These are phyloP conservation scores for Herminia tarsipennalis DNA, from an alignment of 2,888 invertebrate genomes.

Conservation along the genomic window DNA sequence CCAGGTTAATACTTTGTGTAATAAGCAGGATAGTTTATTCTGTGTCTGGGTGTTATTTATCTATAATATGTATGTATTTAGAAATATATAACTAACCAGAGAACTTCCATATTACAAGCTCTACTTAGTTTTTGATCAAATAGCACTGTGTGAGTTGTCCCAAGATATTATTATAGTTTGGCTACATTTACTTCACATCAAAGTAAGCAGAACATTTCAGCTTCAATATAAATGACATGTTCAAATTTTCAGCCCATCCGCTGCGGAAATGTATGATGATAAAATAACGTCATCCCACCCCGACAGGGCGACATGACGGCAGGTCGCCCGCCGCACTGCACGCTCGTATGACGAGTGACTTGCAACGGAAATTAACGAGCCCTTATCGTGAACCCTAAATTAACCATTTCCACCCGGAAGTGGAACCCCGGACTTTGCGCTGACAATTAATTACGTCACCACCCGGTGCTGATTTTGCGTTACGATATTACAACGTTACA, in stretches of 20 bases:
- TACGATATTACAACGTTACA: conserved; percentile 35
- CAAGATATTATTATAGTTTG: too few species aligned
- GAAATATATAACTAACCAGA: too few species aligned
- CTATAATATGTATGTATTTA: too few species aligned
- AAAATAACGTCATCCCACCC: conserved; percentile 30
- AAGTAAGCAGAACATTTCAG: not conserved
- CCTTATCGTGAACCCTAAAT: conserved; percentile 64
- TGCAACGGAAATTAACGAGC: conserved; percentile 69
- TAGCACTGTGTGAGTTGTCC: too few species aligned
- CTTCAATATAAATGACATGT: not conserved
- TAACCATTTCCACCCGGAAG: conserved; percentile 64
- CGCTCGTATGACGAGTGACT: conserved; percentile 56
- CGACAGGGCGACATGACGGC: too few species aligned
- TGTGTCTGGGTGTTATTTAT: too few species aligned
- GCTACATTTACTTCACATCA: too few species aligned
- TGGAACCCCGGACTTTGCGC: conserved; percentile 45
- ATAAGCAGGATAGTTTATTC: too few species aligned
- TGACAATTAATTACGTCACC: conserved; percentile 51
- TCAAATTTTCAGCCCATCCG: not conserved
- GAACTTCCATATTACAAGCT: too few species aligned
- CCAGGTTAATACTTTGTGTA: too few species aligned
- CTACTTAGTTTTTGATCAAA: too few species aligned
- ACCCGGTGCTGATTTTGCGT: conserved; percentile 41
- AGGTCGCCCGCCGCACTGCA: conserved; percentile 41
- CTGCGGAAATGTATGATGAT: conserved; percentile 30